Base-by-base conservation (phyloP, 1,140 invertebrate genomes). In the Venturia canescens region DNA sequence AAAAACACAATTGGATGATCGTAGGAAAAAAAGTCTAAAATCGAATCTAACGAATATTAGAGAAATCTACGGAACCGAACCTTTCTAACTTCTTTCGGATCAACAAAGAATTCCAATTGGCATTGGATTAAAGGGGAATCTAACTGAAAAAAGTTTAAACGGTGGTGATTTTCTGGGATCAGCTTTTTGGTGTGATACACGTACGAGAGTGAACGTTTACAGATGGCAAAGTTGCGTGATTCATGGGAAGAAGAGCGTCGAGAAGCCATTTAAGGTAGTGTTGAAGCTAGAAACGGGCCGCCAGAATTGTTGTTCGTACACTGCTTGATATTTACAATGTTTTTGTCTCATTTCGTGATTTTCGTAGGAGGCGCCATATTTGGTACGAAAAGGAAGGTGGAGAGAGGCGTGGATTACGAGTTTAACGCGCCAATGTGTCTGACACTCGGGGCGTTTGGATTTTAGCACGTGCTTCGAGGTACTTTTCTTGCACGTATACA, bases 381-480 rank as follows among this genome's bases (percentile, higher is more conserved):
- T 21, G 57, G 53, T 5, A 38, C 60, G 26, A 76, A 63, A n/a
- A 60, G 16, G 9, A 31, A 31, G 9, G 29, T 27, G 27, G 31
- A 3, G 50, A 60, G 18, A 76, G 27, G 53, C 53, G 74, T 21
- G 18, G 53, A 76, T 76, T 63, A 76, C 53, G 27, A 76, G 72
- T 76, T 76, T 29, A 21, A 60, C 66, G 66, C 66, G 27, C 66
- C 66, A 69, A 69, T 15, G 66, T 69, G 66, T 69, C 60, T 63
- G 60, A 63, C 60, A 63, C 60, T 63, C 16, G 5, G 60, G 21
- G 11, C n/a, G 44, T 74, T 16, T 31, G 23, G 48, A n/a, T 23
- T 76, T 76, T 21, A 34, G 75, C 75, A 77, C 75, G 75, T 77
- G 75, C 57, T 44, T 26, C 50, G 18, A 53, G 57, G 60, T 23